Conservation (phyloP, 2,888 invertebrate species). For the Oxycera nigricornis region DNA sequence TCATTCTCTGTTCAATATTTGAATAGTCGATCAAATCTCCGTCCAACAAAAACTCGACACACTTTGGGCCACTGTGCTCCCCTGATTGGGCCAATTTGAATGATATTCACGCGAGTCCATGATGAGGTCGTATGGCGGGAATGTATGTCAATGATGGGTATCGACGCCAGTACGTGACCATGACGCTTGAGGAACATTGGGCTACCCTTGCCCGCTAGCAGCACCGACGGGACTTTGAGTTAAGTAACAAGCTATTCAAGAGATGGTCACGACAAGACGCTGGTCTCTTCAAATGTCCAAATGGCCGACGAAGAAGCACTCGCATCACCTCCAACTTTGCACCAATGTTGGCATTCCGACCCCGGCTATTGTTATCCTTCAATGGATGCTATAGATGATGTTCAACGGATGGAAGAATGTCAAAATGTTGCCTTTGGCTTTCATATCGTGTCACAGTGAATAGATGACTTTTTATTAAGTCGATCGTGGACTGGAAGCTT, state of each 20-base stretch:
- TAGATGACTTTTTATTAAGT: too few species aligned
- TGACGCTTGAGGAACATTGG: not conserved
- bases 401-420: conserved; percentile 16
- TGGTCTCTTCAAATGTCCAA: conserved; percentile 9
- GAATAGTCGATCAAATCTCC: not conserved
- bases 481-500: too few species aligned
- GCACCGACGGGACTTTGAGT: not conserved
- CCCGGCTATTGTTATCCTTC: conserved; percentile 2
- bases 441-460: too few species aligned
- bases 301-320: not conserved
- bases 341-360: conserved; percentile 10
- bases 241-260: conserved; percentile 32
- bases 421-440: conserved; percentile 16
- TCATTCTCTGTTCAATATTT: not conserved
- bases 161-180: not conserved
- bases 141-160: conserved; percentile 9
- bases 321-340: conserved; percentile 7
- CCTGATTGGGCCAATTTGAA: conserved; percentile 33
- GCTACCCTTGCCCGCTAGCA: not conserved
- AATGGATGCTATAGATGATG: conserved; percentile 18
- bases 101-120: conserved; percentile 20
- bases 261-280: conserved; percentile 22
- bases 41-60: conserved; percentile 6
- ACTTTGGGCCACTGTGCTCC: conserved; percentile 16
- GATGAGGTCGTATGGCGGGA: not conserved